Evolutionary conservation across 2,888 invertebrate species (phyloP).

Genomic region (Conus canariensis): DNA sequence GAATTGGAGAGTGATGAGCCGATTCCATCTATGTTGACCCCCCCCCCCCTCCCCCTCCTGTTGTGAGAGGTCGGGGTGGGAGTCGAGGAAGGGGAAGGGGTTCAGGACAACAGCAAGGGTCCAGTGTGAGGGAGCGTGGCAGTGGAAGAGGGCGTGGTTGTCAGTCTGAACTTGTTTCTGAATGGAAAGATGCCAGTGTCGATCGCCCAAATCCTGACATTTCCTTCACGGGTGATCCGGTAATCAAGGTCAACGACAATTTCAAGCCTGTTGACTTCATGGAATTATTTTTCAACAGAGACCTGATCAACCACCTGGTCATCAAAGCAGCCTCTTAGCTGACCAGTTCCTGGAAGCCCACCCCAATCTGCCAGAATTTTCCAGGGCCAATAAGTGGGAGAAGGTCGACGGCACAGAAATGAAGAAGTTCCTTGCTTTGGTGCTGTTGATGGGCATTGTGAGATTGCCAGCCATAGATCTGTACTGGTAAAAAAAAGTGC

Average conservation of each 20-base stretch:
- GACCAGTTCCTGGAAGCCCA: slow-evolving; percentile 1
- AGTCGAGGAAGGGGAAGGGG: no score
- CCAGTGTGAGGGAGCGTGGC: not conserved
- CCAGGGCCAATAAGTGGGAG: slow-evolving; percentile 28
- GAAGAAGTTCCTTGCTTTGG: slow-evolving; percentile 34
- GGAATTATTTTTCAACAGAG: slow-evolving; percentile 23
- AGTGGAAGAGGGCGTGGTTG: not conserved
- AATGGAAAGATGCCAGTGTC: slow-evolving; percentile 1
- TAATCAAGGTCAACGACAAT: slow-evolving; percentile 12
- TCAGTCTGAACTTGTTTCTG: not conserved
- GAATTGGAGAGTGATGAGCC: no score
- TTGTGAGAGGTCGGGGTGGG: no score
- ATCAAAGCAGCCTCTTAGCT: slow-evolving; percentile 35
- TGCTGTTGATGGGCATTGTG: slow-evolving; percentile 35
- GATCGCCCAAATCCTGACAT: slow-evolving; percentile 14
- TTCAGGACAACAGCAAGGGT: no score
- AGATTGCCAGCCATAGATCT: slow-evolving; percentile 16
- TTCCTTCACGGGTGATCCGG: slow-evolving; percentile 11
- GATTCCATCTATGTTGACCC: no score
- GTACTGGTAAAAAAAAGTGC: slow-evolving; percentile 35
- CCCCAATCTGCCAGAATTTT: slow-evolving; percentile 13
- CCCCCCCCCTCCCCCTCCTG: no score
- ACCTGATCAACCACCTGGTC: slow-evolving; percentile 33
- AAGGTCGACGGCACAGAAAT: not conserved
- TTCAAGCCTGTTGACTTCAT: slow-evolving; percentile 22